Percentiles rank a stretch among this genome's conserved stretches.
Conservation (phyloP, 2,888 invertebrate species). For the Drosophila fungiperda region DNA sequence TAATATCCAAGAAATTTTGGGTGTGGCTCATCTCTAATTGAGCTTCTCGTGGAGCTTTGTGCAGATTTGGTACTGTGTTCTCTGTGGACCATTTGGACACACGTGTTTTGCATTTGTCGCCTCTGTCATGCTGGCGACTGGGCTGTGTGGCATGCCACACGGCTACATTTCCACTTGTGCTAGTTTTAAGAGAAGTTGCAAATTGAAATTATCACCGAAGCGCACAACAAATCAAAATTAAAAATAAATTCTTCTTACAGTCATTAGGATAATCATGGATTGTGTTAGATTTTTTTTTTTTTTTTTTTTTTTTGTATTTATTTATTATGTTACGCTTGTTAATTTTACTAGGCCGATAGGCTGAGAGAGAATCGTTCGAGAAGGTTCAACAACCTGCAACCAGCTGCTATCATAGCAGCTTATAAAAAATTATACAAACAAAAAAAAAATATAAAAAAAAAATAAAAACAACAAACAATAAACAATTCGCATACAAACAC, state of each 20-base stretch:
- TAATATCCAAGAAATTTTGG: not conserved
- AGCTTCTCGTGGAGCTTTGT: not conserved
- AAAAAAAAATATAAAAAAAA: conserved; percentile 18
- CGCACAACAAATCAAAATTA: conserved; percentile 34
- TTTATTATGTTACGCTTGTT: conserved; percentile 31
- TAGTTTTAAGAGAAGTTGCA: conserved; percentile 30
- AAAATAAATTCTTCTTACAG: conserved; percentile 26
- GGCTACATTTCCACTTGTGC: conserved; percentile 4
- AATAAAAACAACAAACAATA: conserved; percentile 23
- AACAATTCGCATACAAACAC: conserved; percentile 14
- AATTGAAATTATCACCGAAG: conserved; percentile 50
- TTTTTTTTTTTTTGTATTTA: not conserved
- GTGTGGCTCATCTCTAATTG: conserved; percentile 10
- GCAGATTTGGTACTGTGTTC: conserved; percentile 29
- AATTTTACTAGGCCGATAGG: conserved; percentile 32
- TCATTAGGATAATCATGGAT: conserved; percentile 47
- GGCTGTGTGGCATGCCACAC: conserved; percentile 16
- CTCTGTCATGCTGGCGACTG: conserved; percentile 34
- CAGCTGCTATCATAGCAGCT: conserved; percentile 16
- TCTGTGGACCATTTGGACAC: conserved; percentile 44
- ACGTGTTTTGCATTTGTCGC: conserved; percentile 55
- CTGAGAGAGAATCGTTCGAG: not conserved
- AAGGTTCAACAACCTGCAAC: conserved; percentile 65
- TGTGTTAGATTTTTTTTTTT: conserved; percentile 40
- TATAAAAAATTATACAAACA: conserved; percentile 18